These are phyloP conservation scores for Caenorhabditis wallacei DNA, from an alignment of 2,888 invertebrate species.

Conservation along the genomic window DNA sequence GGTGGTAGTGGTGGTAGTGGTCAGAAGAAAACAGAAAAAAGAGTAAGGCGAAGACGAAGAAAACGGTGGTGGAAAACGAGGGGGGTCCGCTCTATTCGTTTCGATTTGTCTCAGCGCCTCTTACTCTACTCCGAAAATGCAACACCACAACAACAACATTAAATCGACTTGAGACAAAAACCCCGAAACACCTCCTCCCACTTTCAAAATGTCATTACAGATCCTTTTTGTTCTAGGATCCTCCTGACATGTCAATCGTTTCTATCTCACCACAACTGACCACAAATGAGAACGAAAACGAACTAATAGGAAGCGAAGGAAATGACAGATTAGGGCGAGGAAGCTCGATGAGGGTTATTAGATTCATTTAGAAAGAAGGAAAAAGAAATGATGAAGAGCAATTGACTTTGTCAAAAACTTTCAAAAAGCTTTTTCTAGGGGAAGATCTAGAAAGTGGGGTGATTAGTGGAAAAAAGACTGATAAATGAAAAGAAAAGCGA, in stretches of 20 bases:
- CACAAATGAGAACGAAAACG: not conserved
- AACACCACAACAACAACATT: conserved; percentile 65
- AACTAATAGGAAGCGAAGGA: conserved; percentile 15
- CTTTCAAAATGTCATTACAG: conserved; percentile 13
- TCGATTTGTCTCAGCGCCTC: conserved; percentile 17
- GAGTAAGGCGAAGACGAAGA: conserved; percentile 24
- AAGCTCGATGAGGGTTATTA: conserved; percentile 31
- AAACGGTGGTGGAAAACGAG: conserved; percentile 31
- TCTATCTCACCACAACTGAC: not conserved
- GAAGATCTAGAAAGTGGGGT: not conserved
- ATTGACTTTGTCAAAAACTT: not conserved
- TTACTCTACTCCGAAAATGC: conserved; percentile 48
- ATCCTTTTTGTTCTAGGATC: conserved; percentile 44
- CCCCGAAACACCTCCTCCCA: conserved; percentile 37
- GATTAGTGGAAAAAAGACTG: conserved; percentile 2
- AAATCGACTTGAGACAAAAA: conserved; percentile 51
- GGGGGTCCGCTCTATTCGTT: conserved; percentile 32
- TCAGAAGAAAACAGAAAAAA: conserved; percentile 14
- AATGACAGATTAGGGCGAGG: conserved; percentile 48
- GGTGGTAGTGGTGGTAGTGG: conserved; percentile 25
- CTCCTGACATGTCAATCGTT: conserved; percentile 27
- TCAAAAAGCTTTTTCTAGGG: not conserved
- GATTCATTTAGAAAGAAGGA: conserved; percentile 34
- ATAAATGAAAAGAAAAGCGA: conserved; percentile 10
- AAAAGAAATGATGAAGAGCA: conserved; percentile 16